A percentile compares a stretch with the other conserved stretches of the same genome.
Conservation (phyloP, 2,888 invertebrate species). For the Perizoma affinitatum region DNA sequence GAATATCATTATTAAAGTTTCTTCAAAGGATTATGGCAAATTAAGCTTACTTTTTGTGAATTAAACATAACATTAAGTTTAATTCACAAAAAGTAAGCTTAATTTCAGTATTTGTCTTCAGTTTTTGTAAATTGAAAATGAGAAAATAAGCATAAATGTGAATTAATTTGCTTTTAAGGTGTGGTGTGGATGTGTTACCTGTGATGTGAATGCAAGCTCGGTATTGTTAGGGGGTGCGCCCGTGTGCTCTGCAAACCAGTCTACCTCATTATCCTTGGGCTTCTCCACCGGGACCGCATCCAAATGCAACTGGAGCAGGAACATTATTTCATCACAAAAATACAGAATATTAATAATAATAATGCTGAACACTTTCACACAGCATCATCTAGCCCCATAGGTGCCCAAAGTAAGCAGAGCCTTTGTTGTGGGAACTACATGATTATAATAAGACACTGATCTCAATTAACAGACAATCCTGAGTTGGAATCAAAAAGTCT, state of each 20-base stretch:
- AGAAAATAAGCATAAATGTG: no score
- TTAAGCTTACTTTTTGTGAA: neutral
- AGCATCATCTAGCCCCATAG: no score
- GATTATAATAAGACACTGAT: no score
- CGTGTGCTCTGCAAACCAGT: constrained; percentile 94
- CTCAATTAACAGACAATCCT: no score
- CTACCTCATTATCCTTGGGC: constrained; percentile 89
- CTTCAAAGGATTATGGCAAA: neutral
- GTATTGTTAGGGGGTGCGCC: constrained; percentile 71
- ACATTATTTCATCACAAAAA: constrained; percentile 1
- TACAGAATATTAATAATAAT: neutral
- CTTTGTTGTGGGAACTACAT: no score
- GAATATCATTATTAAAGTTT: neutral
- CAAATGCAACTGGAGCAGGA: constrained; percentile 86
- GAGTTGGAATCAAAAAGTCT: no score
- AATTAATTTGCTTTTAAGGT: neutral
- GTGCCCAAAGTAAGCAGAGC: no score
- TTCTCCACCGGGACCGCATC: constrained; percentile 86
- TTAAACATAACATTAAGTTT: no score
- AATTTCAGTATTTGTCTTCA: no score
- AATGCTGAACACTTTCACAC: no score
- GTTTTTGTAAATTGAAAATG: no score
- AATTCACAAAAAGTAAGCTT: no score
- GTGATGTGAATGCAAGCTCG: constrained; percentile 64
- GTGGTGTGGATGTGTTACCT: constrained; percentile 71